These are phyloP conservation scores for Parauchenoglanis punctatus DNA, from an alignment of 2,797 vertebrate species.

Conservation along the genomic window DNA sequence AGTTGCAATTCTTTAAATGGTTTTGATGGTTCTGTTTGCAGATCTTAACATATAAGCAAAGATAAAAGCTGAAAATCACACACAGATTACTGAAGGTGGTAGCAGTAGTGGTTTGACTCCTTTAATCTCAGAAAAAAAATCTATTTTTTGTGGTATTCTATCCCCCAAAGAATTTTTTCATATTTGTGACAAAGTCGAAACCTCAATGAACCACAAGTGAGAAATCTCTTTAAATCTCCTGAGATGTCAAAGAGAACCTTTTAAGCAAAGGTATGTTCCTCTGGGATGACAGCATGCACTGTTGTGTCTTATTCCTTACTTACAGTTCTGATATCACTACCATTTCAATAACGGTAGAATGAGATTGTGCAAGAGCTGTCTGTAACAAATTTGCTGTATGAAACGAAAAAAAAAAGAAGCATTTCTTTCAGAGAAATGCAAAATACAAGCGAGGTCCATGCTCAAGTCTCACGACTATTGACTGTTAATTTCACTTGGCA, in stretches of 20 bases:
- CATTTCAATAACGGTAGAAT: not conserved
- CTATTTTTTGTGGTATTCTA: not conserved
- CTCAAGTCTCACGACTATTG: not conserved
- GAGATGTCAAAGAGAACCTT: not conserved
- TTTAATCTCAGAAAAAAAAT: not conserved
- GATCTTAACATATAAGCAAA: not conserved
- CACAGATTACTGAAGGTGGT: not conserved
- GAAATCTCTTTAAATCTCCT: not conserved
- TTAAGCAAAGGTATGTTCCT: not conserved
- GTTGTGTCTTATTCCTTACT: not conserved
- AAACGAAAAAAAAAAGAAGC: not conserved
- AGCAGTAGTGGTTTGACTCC: not conserved
- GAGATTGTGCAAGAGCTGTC: not conserved
- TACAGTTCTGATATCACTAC: not conserved
- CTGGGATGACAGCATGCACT: not conserved
- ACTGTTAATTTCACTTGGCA: conserved; percentile 23
- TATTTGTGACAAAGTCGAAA: not conserved
- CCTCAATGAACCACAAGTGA: not conserved
- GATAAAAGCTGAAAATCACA: not conserved
- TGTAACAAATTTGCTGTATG: not conserved
- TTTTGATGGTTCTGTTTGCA: not conserved
- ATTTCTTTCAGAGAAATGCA: not conserved
- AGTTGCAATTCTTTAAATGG: not conserved
- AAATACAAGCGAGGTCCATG: not conserved
- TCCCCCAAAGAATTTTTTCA: not conserved